Conservation (phyloP, 2,113 vertebrate species). For the Paratilapia polleni region DNA sequence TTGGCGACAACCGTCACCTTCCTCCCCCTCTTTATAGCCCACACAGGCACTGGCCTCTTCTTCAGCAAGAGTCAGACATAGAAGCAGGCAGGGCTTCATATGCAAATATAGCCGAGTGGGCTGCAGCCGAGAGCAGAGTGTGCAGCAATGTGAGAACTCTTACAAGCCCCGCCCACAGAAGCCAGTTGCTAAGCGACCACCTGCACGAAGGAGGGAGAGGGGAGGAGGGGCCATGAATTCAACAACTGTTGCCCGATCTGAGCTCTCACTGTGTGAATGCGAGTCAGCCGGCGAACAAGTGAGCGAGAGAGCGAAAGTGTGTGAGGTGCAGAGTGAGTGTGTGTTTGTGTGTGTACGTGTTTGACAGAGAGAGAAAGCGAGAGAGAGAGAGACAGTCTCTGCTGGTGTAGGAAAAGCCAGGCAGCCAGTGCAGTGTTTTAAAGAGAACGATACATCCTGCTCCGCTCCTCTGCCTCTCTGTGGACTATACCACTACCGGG, state of each 20-base stretch:
- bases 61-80: slow-evolving; percentile 24
- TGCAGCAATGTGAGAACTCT: slow-evolving; percentile 70
- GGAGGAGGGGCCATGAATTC: slow-evolving; percentile 70
- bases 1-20: slow-evolving; percentile 38
- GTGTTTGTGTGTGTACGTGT: neutral
- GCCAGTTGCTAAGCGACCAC: slow-evolving; percentile 79
- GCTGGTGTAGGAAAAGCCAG: slow-evolving; percentile 27
- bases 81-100: slow-evolving; percentile 59
- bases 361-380: neutral
- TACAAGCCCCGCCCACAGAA: slow-evolving; percentile 57
- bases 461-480: slow-evolving; percentile 29
- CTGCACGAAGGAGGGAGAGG: slow-evolving; percentile 44
- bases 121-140: slow-evolving; percentile 54
- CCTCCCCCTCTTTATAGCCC: slow-evolving; percentile 27
- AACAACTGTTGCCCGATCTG: slow-evolving; percentile 81
- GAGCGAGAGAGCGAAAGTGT: slow-evolving; percentile 37
- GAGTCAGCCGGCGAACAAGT: slow-evolving; percentile 58
- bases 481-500: slow-evolving; percentile 54
- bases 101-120: slow-evolving; percentile 76
- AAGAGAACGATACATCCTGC: slow-evolving; percentile 49
- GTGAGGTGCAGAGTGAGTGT: slow-evolving; percentile 37
- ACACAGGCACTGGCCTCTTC: slow-evolving; percentile 45
- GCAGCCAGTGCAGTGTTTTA: slow-evolving; percentile 57
- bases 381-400: slow-evolving; percentile 6
- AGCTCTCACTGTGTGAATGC: slow-evolving; percentile 61